phyloP scores from a whole-genome alignment of 2,113 vertebrate species.

The Ictidomys tridecemlineatus region DNA sequence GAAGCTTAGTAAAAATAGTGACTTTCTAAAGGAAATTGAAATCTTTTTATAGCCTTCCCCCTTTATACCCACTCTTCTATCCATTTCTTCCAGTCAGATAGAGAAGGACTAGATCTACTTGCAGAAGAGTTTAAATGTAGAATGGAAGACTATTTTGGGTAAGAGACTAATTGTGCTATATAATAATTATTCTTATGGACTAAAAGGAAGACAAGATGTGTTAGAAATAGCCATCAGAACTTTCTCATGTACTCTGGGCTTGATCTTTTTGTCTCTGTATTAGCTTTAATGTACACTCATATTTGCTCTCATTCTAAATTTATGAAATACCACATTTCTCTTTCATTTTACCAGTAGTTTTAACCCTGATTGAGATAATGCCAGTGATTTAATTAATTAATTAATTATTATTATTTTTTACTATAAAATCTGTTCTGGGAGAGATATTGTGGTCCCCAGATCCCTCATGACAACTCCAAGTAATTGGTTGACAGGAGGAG shows the following conservation, averaged over 20 bases:
- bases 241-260: background rate
- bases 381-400: background rate
- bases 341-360: constrained; percentile 35
- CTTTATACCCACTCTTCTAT: background rate
- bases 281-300: background rate
- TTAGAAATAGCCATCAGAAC: background rate
- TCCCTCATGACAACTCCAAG: background rate
- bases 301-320: background rate
- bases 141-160: background rate
- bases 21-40: constrained; percentile 30
- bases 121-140: background rate
- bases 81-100: background rate
- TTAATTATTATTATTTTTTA: background rate
- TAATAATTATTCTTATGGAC: background rate
- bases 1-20: constrained; percentile 10
- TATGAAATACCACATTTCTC: background rate
- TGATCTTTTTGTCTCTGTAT: background rate
- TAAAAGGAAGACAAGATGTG: background rate
- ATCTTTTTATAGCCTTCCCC: background rate
- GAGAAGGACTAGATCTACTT: background rate
- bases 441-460: background rate
- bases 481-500: background rate
- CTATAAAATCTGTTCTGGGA: background rate
- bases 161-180: background rate
- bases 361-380: background rate